Evolutionary conservation across 1,140 invertebrate species (phyloP).

Genomic region (Odontomachus brunneus): DNA sequence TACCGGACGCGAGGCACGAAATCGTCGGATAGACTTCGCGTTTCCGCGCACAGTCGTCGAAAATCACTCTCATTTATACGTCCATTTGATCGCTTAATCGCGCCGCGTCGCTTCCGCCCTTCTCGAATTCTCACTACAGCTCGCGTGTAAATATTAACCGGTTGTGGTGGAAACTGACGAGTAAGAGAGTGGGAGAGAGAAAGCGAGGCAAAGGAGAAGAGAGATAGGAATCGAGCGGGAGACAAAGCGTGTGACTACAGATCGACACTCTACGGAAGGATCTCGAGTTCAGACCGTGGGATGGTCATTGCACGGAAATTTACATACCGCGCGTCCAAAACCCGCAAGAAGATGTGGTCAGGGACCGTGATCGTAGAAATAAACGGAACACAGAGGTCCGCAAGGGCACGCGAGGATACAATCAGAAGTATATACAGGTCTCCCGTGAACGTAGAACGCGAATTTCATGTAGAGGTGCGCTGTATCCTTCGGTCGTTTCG

Average conservation of each 20-base stretch:
- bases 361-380: neutral
- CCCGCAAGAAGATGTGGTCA: slow-evolving; percentile 18
- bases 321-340: slow-evolving; percentile 8
- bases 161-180: no score
- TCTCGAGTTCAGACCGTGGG: neutral
- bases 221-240: neutral
- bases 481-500: slow-evolving; percentile 5
- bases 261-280: neutral
- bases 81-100: neutral
- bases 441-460: neutral
- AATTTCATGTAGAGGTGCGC: neutral
- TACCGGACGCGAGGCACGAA: neutral
- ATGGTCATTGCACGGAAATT: slow-evolving; percentile 13
- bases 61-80: neutral
- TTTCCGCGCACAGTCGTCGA: neutral
- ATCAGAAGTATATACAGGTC: neutral
- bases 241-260: neutral
- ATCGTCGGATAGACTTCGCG: neutral
- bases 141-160: slow-evolving; percentile 17
- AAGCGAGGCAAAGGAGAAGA: no score
- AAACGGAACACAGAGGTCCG: neutral
- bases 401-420: neutral
- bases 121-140: neutral
- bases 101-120: neutral
- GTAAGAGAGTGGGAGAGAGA: no score